Percentiles rank a stretch among this genome's conserved stretches.
Conservation (phyloP, 2,888 invertebrate species). For the Xestia ashworthii region DNA sequence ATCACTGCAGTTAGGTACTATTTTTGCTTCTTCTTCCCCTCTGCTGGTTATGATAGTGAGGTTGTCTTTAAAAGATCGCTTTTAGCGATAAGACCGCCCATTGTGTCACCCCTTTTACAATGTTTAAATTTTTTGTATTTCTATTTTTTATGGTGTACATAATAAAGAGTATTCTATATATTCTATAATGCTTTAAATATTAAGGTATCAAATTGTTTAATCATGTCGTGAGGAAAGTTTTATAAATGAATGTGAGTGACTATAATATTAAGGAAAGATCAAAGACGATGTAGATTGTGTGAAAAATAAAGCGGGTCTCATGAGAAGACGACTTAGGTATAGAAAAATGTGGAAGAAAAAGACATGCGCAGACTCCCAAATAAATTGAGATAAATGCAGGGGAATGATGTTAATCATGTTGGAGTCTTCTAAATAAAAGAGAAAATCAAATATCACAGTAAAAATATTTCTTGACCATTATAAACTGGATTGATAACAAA, state of each 20-base stretch:
- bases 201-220: not conserved
- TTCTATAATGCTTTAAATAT: not conserved
- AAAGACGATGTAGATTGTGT: not conserved
- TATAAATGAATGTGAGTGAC: no score
- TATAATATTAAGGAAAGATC: not conserved
- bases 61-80: no score
- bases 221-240: not conserved
- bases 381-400: not conserved
- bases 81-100: no score
- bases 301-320: not conserved
- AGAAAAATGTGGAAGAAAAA: not conserved
- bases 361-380: not conserved
- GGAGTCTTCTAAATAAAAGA: no score
- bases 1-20: not conserved
- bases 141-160: no score
- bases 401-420: no score
- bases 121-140: no score
- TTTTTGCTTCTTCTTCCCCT: not conserved
- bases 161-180: no score
- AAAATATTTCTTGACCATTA: not conserved
- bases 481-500: not conserved
- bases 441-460: not conserved
- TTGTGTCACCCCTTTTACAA: no score
- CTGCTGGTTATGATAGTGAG: not conserved
- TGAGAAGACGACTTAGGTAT: not conserved